These are phyloP conservation scores for Sinocyclocheilus anophthalmus DNA, from an alignment of 2,113 vertebrate species.

Conservation along the genomic window DNA sequence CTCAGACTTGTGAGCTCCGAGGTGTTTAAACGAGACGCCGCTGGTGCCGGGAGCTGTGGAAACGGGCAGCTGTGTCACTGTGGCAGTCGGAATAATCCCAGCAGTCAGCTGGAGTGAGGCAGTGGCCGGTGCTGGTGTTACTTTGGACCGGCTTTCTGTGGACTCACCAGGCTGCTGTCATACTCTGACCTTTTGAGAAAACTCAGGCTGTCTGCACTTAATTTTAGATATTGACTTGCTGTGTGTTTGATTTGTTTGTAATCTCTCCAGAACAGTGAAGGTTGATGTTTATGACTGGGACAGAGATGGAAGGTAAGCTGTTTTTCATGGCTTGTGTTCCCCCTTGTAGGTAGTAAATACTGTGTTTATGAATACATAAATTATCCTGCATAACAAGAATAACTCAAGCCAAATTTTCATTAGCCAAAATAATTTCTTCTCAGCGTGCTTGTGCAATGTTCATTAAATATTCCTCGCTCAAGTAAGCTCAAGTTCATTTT, in stretches of 20 bases:
- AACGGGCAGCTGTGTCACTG: conserved; percentile 57
- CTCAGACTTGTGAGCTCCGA: conserved; percentile 7
- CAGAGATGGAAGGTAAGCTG: conserved; percentile 89
- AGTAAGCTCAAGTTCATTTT: background rate
- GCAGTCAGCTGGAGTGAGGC: conserved; percentile 60
- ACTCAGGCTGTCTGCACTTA: conserved; percentile 17
- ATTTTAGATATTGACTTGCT: conserved; percentile 25
- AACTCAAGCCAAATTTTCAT: background rate
- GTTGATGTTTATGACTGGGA: conserved; percentile 71
- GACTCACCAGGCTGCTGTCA: conserved; percentile 16
- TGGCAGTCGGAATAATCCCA: conserved; percentile 75
- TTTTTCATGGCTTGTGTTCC: background rate
- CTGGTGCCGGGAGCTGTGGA: conserved; percentile 10
- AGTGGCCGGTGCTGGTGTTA: conserved; percentile 76
- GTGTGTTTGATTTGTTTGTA: conserved; percentile 25
- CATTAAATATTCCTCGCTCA: background rate
- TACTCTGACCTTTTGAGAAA: conserved; percentile 31
- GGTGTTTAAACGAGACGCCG: conserved; percentile 12
- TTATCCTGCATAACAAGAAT: background rate
- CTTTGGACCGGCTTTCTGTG: conserved; percentile 59
- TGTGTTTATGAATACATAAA: conserved; percentile 21
- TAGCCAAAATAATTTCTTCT: background rate
- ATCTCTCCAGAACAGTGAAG: conserved; percentile 86
- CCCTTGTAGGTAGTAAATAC: conserved; percentile 17
- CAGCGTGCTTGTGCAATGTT: background rate